Evolutionary conservation across 2,888 invertebrate genomes (phyloP), one percentile per base, ranked within the genome.

Genomic region (Protula sp.): DNA sequence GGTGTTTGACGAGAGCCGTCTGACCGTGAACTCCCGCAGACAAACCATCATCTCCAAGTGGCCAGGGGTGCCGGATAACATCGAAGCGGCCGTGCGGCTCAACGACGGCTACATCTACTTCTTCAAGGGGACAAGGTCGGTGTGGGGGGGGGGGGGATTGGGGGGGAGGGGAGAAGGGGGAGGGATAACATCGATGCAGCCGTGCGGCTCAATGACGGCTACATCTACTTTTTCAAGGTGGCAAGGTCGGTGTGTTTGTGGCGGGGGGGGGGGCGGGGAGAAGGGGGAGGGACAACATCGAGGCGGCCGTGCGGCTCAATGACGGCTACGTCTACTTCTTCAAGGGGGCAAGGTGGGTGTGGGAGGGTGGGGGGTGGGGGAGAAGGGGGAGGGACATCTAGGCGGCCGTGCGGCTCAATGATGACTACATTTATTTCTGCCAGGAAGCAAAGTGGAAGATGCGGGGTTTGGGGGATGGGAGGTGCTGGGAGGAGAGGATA

Each of bases 401-500:
- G n/a, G 9, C 45, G n/a, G 45, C 45, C n/a, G 45, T 38, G 9
- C 45, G 45, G 9, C 45, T 38, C 45, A 38, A 38, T 38, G 45
- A 38, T 38, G n/a, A 38, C n/a, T 38, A 38, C n/a, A 9, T 38
- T 9, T 38, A 38, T 38, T 38, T 38, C n/a, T 38, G 9, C 45
- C 9, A 38, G 45, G 45, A n/a, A 38, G n/a, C 45, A 38, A 38
- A 38, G 45, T 38, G n/a, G n/a, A n/a, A 14, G n/a, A n/a, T n/a
- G n/a, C n/a, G n/a, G n/a, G n/a, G n/a, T n/a, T n/a, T n/a, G n/a
- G n/a, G n/a, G n/a, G n/a, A n/a, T n/a, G n/a, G n/a, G n/a, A n/a
- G 30, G 75, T 72, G 70, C 66, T 63, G 1, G 73, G 73, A 1
- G 54, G 74, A 2, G 69, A 73, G 3, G 50, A 22, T 26, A 50